These are phyloP conservation scores for Bradypodion pumilum DNA, from an alignment of 2,797 vertebrate genomes.

Conservation along the genomic window DNA sequence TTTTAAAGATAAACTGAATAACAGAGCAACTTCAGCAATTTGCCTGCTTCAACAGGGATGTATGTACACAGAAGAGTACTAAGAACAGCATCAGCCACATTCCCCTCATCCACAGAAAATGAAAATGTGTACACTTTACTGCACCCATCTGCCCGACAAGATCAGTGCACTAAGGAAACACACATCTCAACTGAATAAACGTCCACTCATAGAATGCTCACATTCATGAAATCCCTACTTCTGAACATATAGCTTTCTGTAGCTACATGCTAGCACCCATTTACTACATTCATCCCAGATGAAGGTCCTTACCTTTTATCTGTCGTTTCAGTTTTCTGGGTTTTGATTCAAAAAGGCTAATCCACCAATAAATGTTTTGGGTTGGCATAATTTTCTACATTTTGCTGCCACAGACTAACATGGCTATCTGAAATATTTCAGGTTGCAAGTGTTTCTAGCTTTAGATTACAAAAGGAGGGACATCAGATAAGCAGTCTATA, in stretches of 20 bases:
- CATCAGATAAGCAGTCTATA: background rate
- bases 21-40: background rate
- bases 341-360: background rate
- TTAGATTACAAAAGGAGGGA: background rate
- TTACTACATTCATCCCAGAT: background rate
- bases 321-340: too few relatives aligned
- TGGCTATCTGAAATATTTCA: background rate
- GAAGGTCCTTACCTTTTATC: background rate
- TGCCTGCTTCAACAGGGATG: background rate
- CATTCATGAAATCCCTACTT: background rate
- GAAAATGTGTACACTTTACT: too few relatives aligned
- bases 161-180: background rate
- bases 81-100: background rate
- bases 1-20: background rate
- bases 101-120: too few relatives aligned
- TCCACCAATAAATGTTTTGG: background rate
- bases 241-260: background rate
- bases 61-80: background rate
- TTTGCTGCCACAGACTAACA: background rate
- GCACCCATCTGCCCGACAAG: too few relatives aligned
- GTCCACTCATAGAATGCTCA: background rate
- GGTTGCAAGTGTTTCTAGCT: background rate
- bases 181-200: background rate
- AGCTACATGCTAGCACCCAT: too few relatives aligned
- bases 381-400: background rate